Evolutionary conservation across 2,797 vertebrate genomes (phyloP).

Genomic region (Orestias chungarensis): DNA sequence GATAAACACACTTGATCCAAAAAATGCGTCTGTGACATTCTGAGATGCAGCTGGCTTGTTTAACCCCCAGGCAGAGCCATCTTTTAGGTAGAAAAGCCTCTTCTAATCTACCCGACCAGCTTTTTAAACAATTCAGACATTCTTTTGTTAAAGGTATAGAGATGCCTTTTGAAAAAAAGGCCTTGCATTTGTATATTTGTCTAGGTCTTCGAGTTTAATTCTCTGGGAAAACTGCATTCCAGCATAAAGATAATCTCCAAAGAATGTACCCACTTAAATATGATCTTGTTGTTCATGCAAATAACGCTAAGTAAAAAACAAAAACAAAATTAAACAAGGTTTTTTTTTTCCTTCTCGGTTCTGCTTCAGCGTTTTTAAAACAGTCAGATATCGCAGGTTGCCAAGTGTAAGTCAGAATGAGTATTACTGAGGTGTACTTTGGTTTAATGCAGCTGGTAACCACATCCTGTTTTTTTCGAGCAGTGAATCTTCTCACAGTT

Average conservation of each 20-base stretch:
- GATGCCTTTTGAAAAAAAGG: constrained; percentile 39
- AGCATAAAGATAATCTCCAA: constrained; percentile 2
- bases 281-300: constrained; percentile 24
- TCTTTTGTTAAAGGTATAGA: constrained; percentile 63
- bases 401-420: constrained; percentile 43
- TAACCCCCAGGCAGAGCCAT: constrained; percentile 65
- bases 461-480: constrained; percentile 81
- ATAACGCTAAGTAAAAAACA: constrained; percentile 10
- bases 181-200: not conserved
- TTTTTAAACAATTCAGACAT: constrained; percentile 61
- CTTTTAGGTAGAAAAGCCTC: constrained; percentile 47
- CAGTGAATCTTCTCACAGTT: constrained; percentile 80
- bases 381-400: constrained; percentile 37
- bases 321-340: constrained; percentile 4
- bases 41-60: constrained; percentile 64
- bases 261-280: constrained; percentile 12
- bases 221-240: constrained; percentile 36
- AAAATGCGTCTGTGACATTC: constrained; percentile 67
- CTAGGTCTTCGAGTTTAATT: constrained; percentile 11
- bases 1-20: constrained; percentile 73
- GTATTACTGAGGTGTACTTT: constrained; percentile 64
- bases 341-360: constrained; percentile 39
- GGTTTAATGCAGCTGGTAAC: constrained; percentile 76
- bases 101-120: constrained; percentile 66
- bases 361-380: constrained; percentile 39